These are phyloP conservation scores for Channa argus DNA, from an alignment of 2,113 vertebrate genomes.

Conservation along the genomic window DNA sequence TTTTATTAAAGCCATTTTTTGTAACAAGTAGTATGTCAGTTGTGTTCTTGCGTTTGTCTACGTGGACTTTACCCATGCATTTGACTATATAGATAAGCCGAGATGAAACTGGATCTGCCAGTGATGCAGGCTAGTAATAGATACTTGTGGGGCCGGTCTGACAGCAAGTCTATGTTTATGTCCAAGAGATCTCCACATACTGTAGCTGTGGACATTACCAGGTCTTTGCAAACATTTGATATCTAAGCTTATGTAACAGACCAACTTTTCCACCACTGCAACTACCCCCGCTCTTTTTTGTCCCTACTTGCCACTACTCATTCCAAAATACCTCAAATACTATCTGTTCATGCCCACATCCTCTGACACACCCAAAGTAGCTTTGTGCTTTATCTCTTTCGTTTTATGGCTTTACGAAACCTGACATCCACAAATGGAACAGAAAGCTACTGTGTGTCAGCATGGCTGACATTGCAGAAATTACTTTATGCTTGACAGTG, in stretches of 20 bases:
- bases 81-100: not conserved
- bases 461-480: slow-evolving; percentile 24
- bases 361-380: slow-evolving; percentile 20
- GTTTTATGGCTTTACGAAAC: slow-evolving; percentile 5
- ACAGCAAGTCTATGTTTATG: slow-evolving; percentile 41
- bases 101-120: slow-evolving; percentile 1
- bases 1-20: not conserved
- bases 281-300: not conserved
- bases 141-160: slow-evolving; percentile 20
- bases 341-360: slow-evolving; percentile 34
- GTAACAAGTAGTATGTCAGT: not conserved
- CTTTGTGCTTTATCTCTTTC: not conserved
- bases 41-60: not conserved
- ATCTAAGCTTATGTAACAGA: slow-evolving; percentile 64
- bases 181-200: slow-evolving; percentile 15
- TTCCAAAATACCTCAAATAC: slow-evolving; percentile 65
- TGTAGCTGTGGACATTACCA: not conserved
- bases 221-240: slow-evolving; percentile 45
- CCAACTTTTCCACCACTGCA: not conserved
- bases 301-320: slow-evolving; percentile 18
- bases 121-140: not conserved
- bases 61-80: not conserved
- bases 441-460: slow-evolving; percentile 1
- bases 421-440: slow-evolving; percentile 10
- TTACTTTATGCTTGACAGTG: not conserved